These are phyloP conservation scores for Sepiola atlantica DNA, from an alignment of 2,888 invertebrate genomes.

Conservation along the genomic window DNA sequence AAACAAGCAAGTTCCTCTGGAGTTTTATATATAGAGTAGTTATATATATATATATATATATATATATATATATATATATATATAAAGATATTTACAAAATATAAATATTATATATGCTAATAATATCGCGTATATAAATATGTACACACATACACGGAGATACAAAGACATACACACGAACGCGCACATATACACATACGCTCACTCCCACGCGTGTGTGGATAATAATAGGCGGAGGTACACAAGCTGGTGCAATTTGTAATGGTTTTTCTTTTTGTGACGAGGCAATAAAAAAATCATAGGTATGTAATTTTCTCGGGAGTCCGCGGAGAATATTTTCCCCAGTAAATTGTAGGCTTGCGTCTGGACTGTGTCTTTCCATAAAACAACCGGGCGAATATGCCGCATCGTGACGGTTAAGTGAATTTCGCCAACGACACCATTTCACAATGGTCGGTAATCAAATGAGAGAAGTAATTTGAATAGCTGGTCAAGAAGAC, in stretches of 20 bases:
- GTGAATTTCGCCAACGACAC: constrained; percentile 16
- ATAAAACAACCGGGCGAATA: neutral
- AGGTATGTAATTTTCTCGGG: neutral
- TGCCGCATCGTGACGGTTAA: neutral
- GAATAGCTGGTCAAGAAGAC: constrained; percentile 11
- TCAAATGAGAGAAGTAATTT: neutral
- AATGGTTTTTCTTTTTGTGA: neutral
- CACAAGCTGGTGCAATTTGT: neutral
- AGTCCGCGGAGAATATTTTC: neutral
- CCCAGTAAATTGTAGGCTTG: neutral
- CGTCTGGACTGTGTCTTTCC: constrained; percentile 9
- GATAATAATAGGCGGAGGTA: neutral
- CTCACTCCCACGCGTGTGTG: neutral
- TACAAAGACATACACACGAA: too few relatives aligned
- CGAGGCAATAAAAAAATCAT: constrained; percentile 3
- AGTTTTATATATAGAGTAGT: too few relatives aligned
- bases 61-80: neutral
- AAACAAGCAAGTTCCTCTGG: too few relatives aligned
- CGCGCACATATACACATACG: neutral
- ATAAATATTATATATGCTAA: neutral
- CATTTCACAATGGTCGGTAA: neutral
- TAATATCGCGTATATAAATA: neutral
- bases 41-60: neutral
- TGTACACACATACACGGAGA: neutral
- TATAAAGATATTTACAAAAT: neutral